These are phyloP conservation scores for Drosophila chauvacae DNA, from an alignment of 1,140 invertebrate genomes.

Conservation along the genomic window DNA sequence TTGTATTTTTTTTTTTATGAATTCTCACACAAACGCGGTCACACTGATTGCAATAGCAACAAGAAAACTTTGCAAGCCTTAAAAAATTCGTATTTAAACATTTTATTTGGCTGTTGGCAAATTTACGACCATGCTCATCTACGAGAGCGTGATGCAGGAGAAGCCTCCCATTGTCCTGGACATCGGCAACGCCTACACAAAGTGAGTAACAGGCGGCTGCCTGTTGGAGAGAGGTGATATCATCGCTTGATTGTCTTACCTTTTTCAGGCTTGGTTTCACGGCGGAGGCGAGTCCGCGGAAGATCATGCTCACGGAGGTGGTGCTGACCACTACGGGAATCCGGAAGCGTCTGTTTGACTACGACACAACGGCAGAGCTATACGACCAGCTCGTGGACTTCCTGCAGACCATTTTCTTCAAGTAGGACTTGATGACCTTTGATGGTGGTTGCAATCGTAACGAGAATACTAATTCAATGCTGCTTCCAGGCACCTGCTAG, in stretches of 20 bases:
- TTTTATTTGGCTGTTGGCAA: not conserved
- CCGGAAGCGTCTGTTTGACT: slow-evolving; percentile 89
- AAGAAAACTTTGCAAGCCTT: not conserved
- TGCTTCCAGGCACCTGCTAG: slow-evolving; percentile 90
- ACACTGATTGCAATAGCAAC: not conserved
- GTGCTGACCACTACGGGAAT: slow-evolving; percentile 88
- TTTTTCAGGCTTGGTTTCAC: slow-evolving; percentile 93
- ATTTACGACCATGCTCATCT: slow-evolving; percentile 86
- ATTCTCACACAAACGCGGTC: not conserved
- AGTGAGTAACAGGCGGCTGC: slow-evolving; percentile 87
- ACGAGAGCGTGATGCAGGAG: slow-evolving; percentile 92
- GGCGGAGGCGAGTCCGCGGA: slow-evolving; percentile 93
- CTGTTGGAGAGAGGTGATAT: slow-evolving; percentile 45
- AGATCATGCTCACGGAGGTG: slow-evolving; percentile 93
- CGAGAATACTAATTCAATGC: not conserved
- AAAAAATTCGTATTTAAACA: not conserved
- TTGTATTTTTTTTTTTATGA: not conserved
- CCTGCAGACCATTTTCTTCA: slow-evolving; percentile 94
- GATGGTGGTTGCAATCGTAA: slow-evolving; percentile 43
- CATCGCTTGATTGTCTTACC: slow-evolving; percentile 50
- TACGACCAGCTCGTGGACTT: slow-evolving; percentile 95
- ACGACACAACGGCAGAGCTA: slow-evolving; percentile 90
- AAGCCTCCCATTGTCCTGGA: slow-evolving; percentile 96
- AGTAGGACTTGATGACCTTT: slow-evolving; percentile 85
- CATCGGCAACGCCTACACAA: slow-evolving; percentile 96